phyloP scores from a whole-genome alignment of 1,140 invertebrate genomes.

The Gryllus bimaculatus region DNA sequence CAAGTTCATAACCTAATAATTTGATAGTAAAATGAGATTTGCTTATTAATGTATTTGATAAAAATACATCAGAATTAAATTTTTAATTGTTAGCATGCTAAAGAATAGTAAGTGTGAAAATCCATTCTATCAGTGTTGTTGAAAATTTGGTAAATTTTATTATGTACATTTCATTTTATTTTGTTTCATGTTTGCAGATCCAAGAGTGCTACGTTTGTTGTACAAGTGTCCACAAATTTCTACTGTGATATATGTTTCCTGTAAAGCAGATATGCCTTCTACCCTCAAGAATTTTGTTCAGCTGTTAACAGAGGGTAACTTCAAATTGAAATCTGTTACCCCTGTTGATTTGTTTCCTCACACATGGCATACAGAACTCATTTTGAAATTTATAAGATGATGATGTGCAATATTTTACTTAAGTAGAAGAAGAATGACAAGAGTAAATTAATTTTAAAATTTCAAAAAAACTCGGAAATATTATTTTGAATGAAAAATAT shows the following conservation, averaged over 20 bases:
- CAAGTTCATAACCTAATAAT: too few species aligned
- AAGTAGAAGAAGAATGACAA: too few species aligned
- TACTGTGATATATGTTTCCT: conserved; percentile 32
- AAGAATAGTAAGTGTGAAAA: too few species aligned
- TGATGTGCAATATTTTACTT: too few species aligned
- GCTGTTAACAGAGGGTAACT: conserved; percentile 24
- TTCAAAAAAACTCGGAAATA: too few species aligned
- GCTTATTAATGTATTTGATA: too few species aligned
- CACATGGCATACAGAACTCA: conserved; percentile 46
- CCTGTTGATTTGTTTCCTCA: conserved; percentile 52
- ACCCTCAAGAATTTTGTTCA: conserved; percentile 40
- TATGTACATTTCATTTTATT: not conserved
- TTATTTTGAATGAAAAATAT: too few species aligned
- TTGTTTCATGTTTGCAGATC: not conserved
- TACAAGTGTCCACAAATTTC: not conserved
- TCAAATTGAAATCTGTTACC: conserved; percentile 31
- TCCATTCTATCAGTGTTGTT: too few species aligned
- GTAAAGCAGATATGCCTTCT: conserved; percentile 34
- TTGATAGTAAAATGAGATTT: not conserved
- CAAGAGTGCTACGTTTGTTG: not conserved
- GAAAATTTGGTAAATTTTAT: too few species aligned
- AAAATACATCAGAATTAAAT: too few species aligned
- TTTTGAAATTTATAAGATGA: conserved; percentile 37
- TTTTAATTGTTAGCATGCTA: too few species aligned
- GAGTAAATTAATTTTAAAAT: too few species aligned